phyloP scores from a whole-genome alignment of 2,797 vertebrate species.

The Neostethus bicornis region DNA sequence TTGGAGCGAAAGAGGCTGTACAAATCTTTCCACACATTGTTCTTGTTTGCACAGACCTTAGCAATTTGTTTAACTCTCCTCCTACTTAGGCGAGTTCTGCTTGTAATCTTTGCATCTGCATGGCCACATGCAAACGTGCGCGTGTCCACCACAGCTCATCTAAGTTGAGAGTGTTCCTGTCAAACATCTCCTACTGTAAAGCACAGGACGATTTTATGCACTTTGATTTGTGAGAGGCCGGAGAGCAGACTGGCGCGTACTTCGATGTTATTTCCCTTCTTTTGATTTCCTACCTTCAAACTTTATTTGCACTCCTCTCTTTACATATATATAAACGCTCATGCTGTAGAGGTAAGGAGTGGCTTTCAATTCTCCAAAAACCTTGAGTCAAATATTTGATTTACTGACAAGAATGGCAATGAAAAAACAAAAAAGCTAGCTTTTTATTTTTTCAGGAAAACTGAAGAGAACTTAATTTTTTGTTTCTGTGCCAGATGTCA shows the following conservation, averaged over 20 bases:
- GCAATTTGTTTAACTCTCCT: conserved; percentile 72
- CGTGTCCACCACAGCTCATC: conserved; percentile 25
- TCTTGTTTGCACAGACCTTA: conserved; percentile 76
- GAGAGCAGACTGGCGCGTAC: conserved; percentile 5
- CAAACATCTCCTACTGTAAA: conserved; percentile 61
- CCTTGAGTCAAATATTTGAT: conserved; percentile 47
- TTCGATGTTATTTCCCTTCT: conserved; percentile 39
- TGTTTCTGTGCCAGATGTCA: conserved; percentile 36
- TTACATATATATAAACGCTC: conserved; percentile 40
- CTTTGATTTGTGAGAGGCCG: conserved; percentile 56
- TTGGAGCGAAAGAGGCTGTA: conserved; percentile 29
- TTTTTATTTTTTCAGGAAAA: not conserved
- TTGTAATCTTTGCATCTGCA: conserved; percentile 57
- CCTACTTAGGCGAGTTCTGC: conserved; percentile 63
- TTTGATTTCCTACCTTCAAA: conserved; percentile 63
- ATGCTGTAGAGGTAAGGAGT: conserved; percentile 6
- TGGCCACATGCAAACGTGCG: conserved; percentile 1
- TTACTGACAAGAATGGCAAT: conserved; percentile 57
- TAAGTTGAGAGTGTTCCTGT: conserved; percentile 43
- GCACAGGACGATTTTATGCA: conserved; percentile 50
- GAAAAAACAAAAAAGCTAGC: conserved; percentile 45
- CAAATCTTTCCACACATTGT: conserved; percentile 70
- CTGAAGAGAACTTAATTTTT: not conserved
- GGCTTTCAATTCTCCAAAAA: conserved; percentile 30
- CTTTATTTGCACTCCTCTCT: conserved; percentile 40